Evolutionary conservation across 1,140 invertebrate genomes (phyloP).

Genomic region (Batillaria attramentaria): DNA sequence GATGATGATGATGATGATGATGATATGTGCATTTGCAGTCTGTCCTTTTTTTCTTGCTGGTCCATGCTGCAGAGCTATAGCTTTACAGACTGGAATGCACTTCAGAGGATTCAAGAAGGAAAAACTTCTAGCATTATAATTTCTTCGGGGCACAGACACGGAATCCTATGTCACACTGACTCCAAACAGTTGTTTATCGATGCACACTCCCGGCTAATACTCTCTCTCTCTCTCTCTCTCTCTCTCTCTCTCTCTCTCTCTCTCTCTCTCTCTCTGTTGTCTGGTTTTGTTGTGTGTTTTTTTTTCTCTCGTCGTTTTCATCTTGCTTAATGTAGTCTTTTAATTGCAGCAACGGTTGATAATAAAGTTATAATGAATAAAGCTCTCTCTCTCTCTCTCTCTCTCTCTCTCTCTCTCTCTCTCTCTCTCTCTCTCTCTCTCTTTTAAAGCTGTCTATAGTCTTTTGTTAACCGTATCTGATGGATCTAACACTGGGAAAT

Average conservation of each 20-base stretch:
- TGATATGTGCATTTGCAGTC: too few relatives aligned
- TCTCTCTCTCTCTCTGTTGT: slow-evolving; percentile 22
- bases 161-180: not conserved
- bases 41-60: too few relatives aligned
- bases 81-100: too few relatives aligned
- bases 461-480: not conserved
- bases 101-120: too few relatives aligned
- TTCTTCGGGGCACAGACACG: too few relatives aligned
- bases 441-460: not conserved
- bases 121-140: too few relatives aligned
- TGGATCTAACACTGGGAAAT: not conserved
- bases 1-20: too few relatives aligned
- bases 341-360: not conserved
- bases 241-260: slow-evolving; percentile 7
- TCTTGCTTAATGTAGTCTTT: too few relatives aligned
- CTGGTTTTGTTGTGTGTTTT: not conserved
- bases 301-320: not conserved
- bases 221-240: slow-evolving; percentile 9
- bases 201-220: not conserved
- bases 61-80: too few relatives aligned
- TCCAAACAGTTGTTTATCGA: not conserved
- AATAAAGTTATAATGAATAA: not conserved
- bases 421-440: not conserved
- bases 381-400: not conserved
- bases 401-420: not conserved